phyloP scores from a whole-genome alignment of 2,113 vertebrate genomes.

The Hyla sarda region DNA sequence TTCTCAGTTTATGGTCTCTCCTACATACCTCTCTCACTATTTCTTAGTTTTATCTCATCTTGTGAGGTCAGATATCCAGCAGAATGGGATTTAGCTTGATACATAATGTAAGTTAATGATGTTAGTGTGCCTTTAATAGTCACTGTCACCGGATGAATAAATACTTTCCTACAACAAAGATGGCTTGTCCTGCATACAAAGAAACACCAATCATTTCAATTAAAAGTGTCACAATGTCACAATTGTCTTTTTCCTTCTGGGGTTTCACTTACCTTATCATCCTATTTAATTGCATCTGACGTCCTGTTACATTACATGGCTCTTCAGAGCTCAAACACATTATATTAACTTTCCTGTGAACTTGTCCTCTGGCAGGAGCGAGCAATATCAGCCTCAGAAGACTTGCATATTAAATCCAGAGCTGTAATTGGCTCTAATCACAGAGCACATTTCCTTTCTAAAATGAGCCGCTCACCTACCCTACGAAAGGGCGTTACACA shows the following conservation, averaged over 20 bases:
- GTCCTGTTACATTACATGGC: constrained; percentile 45
- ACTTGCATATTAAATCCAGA: constrained; percentile 51
- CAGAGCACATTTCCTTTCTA: constrained; percentile 32
- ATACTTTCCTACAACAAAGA: constrained; percentile 7
- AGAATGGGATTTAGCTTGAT: neutral
- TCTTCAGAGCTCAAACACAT: constrained; percentile 54
- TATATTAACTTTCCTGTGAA: constrained; percentile 59
- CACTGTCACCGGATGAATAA: neutral
- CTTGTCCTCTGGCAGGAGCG: constrained; percentile 57
- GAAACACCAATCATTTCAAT: constrained; percentile 52
- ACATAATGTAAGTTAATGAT: neutral
- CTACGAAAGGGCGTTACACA: neutral
- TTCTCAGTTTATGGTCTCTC: too few species aligned
- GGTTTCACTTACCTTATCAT: constrained; percentile 52
- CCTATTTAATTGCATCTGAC: constrained; percentile 51
- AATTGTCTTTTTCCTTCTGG: constrained; percentile 20
- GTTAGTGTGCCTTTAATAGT: neutral
- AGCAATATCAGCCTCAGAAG: constrained; percentile 55
- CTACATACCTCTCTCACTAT: too few species aligned
- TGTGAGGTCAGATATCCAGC: too few species aligned
- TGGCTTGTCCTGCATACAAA: neutral
- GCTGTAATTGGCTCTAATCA: constrained; percentile 56
- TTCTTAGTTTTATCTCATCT: too few species aligned
- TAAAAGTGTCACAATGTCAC: constrained; percentile 37
- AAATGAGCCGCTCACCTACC: constrained; percentile 17